Conservation (phyloP, 2,113 vertebrate genomes). For the Notothenia coriiceps region DNA sequence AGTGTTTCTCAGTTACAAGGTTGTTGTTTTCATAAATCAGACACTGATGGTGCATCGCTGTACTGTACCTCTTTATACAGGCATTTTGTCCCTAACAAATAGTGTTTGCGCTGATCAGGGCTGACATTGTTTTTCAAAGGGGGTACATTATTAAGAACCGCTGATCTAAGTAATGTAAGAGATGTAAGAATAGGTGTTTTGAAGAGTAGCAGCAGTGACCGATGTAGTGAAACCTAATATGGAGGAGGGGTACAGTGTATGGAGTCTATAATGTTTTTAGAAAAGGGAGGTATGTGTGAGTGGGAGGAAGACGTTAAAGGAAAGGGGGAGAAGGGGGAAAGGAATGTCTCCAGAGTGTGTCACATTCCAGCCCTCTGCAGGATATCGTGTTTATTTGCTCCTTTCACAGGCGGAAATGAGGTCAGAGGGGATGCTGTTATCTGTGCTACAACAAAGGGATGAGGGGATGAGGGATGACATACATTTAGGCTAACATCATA, state of each 20-base stretch:
- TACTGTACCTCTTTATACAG: too few species aligned
- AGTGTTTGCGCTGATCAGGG: too few species aligned
- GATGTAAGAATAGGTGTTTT: background rate
- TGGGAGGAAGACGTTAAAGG: slow-evolving; percentile 13
- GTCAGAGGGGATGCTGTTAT: slow-evolving; percentile 73
- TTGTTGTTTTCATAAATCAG: too few species aligned
- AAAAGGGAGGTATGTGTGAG: slow-evolving; percentile 34
- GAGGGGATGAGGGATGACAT: slow-evolving; percentile 40
- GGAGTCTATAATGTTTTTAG: slow-evolving; percentile 8
- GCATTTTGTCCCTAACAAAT: too few species aligned
- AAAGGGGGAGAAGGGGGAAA: slow-evolving; percentile 35
- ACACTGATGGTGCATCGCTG: too few species aligned
- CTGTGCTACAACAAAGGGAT: slow-evolving; percentile 38
- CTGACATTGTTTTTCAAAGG: too few species aligned
- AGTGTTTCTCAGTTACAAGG: too few species aligned
- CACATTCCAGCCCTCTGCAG: slow-evolving; percentile 68
- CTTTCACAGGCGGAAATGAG: slow-evolving; percentile 67
- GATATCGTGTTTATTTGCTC: slow-evolving; percentile 73
- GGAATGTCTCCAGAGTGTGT: slow-evolving; percentile 73
- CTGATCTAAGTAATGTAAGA: background rate
- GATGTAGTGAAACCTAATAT: background rate
- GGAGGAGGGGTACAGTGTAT: background rate
- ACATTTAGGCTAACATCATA: slow-evolving; percentile 39
- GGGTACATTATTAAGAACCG: too few species aligned
- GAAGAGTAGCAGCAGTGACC: background rate